A percentile compares a stretch with the other conserved stretches of the same genome.
Conservation (phyloP, 2,797 vertebrate species). For the Channa striata region DNA sequence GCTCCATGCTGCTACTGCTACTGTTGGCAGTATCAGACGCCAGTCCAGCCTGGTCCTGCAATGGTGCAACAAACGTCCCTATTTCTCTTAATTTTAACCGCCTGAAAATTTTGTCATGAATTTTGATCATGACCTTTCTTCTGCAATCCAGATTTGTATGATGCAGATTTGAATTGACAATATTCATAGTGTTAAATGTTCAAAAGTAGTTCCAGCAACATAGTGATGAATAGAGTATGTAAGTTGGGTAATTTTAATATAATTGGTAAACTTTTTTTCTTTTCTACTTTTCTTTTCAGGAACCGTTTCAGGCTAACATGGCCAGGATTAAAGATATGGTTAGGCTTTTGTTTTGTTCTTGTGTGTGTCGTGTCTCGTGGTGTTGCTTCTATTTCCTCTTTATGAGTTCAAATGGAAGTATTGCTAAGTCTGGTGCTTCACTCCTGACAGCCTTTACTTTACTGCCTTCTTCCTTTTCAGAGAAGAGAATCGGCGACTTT, state of each 20-base stretch:
- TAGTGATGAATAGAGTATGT: conserved; percentile 77
- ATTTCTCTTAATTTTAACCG: conserved; percentile 45
- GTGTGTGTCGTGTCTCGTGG: conserved; percentile 85
- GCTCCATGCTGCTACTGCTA: conserved; percentile 62
- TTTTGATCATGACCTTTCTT: conserved; percentile 60
- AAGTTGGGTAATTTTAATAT: conserved; percentile 81
- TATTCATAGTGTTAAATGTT: conserved; percentile 63
- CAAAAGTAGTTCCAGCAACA: conserved; percentile 61
- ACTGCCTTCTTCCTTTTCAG: conserved; percentile 83
- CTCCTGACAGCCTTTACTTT: conserved; percentile 70
- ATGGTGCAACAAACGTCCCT: conserved; percentile 46
- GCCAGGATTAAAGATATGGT: conserved; percentile 86
- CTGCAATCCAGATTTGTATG: conserved; percentile 72
- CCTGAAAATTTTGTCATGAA: conserved; percentile 51
- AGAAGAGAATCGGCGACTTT: conserved; percentile 93
- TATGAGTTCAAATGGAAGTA: conserved; percentile 86
- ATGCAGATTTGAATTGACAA: conserved; percentile 66
- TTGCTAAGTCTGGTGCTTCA: conserved; percentile 73
- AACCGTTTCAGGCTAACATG: conserved; percentile 86
- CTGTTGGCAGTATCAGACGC: conserved; percentile 59
- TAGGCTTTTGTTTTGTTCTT: conserved; percentile 86
- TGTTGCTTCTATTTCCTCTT: conserved; percentile 86
- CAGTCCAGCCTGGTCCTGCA: conserved; percentile 61
- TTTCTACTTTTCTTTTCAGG: conserved; percentile 86
- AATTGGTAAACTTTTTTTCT: conserved; percentile 85